A percentile compares a stretch with the other conserved stretches of the same genome.
Evolutionary conservation across 1,140 invertebrate genomes (phyloP).

Genomic region (Apolygus lucorum): DNA sequence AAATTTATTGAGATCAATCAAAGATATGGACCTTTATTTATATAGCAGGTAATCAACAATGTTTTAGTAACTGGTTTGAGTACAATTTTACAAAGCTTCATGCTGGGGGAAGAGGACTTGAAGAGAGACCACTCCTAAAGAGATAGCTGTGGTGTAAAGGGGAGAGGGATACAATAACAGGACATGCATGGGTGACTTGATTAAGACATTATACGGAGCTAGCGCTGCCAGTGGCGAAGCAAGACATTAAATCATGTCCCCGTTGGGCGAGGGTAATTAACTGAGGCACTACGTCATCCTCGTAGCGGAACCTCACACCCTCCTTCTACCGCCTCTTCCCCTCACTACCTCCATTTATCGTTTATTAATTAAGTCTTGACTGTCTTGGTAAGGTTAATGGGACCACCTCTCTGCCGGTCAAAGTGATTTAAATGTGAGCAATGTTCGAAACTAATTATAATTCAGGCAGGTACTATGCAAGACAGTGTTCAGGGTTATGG

Average conservation of each 20-base stretch:
- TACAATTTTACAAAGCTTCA: too few species aligned
- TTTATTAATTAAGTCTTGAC: constrained; percentile 26
- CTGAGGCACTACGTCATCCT: constrained; percentile 20
- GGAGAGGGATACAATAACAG: constrained; percentile 16
- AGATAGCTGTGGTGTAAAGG: background rate
- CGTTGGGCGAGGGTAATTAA: constrained; percentile 23
- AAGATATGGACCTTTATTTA: too few species aligned
- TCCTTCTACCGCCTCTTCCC: background rate
- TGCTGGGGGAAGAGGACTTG: too few species aligned
- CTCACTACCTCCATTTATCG: constrained; percentile 20
- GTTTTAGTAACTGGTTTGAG: too few species aligned
- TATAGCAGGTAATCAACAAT: too few species aligned
- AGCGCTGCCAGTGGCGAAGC: constrained; percentile 7
- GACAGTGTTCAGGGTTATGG: too few species aligned
- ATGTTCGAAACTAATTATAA: background rate
- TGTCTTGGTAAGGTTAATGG: constrained; percentile 5
- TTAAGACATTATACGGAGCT: constrained; percentile 27
- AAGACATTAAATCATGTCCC: background rate
- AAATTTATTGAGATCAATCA: too few species aligned
- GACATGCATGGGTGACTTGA: constrained; percentile 24
- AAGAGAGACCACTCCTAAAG: background rate
- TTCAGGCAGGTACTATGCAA: too few species aligned
- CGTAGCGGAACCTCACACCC: background rate
- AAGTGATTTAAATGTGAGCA: background rate
- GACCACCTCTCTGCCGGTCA: constrained; percentile 4